phyloP scores from a whole-genome alignment of 2,113 vertebrate species.

The Phalacrocorax brasilianus region DNA sequence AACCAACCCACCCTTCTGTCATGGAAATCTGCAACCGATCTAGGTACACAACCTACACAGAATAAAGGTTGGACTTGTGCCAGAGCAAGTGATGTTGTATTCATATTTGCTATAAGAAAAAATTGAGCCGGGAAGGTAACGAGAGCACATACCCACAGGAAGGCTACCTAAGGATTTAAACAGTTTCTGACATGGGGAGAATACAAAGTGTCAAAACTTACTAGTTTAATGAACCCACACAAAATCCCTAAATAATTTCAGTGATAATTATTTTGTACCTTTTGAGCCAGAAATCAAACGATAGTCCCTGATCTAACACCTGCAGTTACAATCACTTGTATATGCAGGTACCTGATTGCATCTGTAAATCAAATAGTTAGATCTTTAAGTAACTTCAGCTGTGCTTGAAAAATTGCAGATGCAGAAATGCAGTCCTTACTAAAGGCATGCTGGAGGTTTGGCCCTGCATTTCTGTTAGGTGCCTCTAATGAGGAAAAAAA shows the following conservation, averaged over 20 bases:
- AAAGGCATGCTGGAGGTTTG: not conserved
- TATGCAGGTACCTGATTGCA: conserved; percentile 50
- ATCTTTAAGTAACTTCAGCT: not conserved
- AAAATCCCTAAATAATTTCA: not conserved
- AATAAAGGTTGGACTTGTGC: not conserved
- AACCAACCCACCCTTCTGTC: not conserved
- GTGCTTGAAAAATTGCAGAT: not conserved
- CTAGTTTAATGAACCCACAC: not conserved
- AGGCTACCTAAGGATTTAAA: not conserved
- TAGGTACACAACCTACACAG: not conserved
- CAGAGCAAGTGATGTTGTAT: not conserved
- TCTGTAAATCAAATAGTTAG: conserved; percentile 49
- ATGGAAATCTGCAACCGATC: not conserved
- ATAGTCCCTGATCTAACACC: conserved; percentile 16
- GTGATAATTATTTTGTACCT: not conserved
- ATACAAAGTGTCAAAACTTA: not conserved
- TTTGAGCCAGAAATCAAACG: not conserved
- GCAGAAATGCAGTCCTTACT: not conserved
- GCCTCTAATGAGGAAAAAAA: not conserved
- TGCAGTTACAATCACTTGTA: conserved; percentile 39
- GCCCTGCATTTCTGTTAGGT: not conserved
- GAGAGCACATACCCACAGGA: not conserved
- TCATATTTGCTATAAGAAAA: not conserved
- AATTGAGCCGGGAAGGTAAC: not conserved
- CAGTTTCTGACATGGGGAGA: not conserved